A percentile compares a stretch with the other conserved stretches of the same genome.
phyloP scores from a whole-genome alignment of 2,888 invertebrate species.

The Drosophila colorata region DNA sequence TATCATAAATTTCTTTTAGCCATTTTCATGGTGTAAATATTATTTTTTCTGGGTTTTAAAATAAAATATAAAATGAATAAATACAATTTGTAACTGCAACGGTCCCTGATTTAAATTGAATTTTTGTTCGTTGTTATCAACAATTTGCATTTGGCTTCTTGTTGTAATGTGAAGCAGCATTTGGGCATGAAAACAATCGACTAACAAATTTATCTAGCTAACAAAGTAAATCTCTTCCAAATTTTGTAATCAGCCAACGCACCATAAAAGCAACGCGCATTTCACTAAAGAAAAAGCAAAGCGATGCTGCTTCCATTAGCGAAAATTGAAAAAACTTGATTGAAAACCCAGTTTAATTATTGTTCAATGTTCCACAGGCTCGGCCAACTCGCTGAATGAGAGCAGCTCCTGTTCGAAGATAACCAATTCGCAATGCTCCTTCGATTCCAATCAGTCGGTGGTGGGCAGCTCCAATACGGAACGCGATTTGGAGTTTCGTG shows the following conservation, averaged over 20 bases:
- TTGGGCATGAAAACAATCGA: constrained; percentile 39
- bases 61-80: neutral
- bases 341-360: constrained; percentile 1
- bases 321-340: neutral
- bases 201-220: constrained; percentile 17
- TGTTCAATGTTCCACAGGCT: constrained; percentile 77
- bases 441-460: constrained; percentile 85
- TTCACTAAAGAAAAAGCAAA: constrained; percentile 30
- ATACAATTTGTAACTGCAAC: neutral
- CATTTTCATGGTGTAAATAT: too few species aligned
- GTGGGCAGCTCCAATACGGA: constrained; percentile 84
- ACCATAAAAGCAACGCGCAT: constrained; percentile 21
- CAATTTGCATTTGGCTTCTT: constrained; percentile 49
- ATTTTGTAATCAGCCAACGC: constrained; percentile 31
- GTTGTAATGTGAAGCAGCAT: constrained; percentile 68
- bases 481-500: constrained; percentile 80
- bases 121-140: constrained; percentile 31
- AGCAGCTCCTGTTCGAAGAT: constrained; percentile 85
- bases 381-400: constrained; percentile 85
- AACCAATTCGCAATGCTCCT: constrained; percentile 83
- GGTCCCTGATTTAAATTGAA: constrained; percentile 9
- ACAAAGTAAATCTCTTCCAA: constrained; percentile 32
- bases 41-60: neutral
- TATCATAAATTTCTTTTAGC: too few species aligned
- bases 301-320: constrained; percentile 68